Percentiles rank a stretch among this genome's conserved stretches.
phyloP scores from a whole-genome alignment of 2,888 invertebrate species.

The Polia nebulosa region DNA sequence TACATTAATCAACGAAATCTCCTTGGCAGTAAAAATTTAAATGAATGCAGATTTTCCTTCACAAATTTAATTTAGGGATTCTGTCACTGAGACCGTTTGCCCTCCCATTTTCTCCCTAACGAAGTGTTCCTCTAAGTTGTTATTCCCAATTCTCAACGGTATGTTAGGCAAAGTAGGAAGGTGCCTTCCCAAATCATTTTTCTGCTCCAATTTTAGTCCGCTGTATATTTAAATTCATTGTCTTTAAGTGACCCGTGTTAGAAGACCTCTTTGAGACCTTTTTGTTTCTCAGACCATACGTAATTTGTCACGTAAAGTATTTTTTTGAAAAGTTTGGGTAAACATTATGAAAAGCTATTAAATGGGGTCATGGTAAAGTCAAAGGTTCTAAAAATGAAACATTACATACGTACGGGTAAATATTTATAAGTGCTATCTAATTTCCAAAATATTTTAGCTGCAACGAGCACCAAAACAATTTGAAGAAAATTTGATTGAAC shows the following conservation, averaged over 20 bases:
- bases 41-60: conserved; percentile 68
- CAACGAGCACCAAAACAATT: conserved; percentile 23
- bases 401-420: too few species aligned
- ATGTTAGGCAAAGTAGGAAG: conserved; percentile 71
- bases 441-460: neutral
- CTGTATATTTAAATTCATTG: conserved; percentile 60
- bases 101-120: conserved; percentile 71
- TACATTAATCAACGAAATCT: conserved; percentile 58
- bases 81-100: conserved; percentile 70
- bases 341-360: conserved; percentile 4
- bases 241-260: conserved; percentile 47
- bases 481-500: conserved; percentile 24
- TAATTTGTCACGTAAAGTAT: conserved; percentile 23
- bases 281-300: conserved; percentile 21
- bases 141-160: conserved; percentile 73
- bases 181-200: conserved; percentile 65
- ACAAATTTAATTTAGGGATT: conserved; percentile 71
- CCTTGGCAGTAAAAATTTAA: conserved; percentile 52
- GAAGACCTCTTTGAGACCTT: conserved; percentile 27
- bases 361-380: neutral
- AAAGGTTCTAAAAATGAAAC: too few species aligned
- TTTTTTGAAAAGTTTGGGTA: conserved; percentile 3
- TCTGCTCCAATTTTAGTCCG: conserved; percentile 50
- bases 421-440: neutral
- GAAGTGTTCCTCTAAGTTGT: conserved; percentile 73